Evolutionary conservation across 2,888 invertebrate genomes (phyloP), one percentile per base, ranked within the genome.

Genomic region (Serripes groenlandicus): DNA sequence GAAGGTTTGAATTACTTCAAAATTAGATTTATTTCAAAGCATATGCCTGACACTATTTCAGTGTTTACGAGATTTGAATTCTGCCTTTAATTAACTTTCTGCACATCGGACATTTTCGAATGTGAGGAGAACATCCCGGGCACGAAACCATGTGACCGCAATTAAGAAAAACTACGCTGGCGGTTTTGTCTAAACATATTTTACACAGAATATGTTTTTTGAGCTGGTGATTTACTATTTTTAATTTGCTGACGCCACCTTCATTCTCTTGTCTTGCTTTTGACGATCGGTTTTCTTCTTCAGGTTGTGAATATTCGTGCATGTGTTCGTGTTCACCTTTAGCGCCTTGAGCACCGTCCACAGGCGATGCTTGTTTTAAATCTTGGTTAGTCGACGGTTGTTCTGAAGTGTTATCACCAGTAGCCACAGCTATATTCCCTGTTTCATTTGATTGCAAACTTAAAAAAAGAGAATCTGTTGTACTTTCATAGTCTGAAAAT

Each of bases 61-160:
- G n/a, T n/a, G n/a, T n/a, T n/a, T n/a, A n/a, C n/a, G n/a, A n/a
- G n/a, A n/a, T n/a, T n/a, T 97, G 96, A 78, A 98, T 97, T 77
- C 97, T 97, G 42, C 97, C 97, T 89, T 96, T 96, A 91, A 98
- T 98, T 58, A 96, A 95, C 75, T 96, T 96, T 83, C 98, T 96
- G 94, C 96, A 98, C 92, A 96, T 96, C 54, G 98, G 98, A 92
- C 98, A 98, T 91, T 96, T 97, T 90, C 96, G 95, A 74, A 98
- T 96, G 92, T 97, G 97, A 0, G 97, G 96, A 15, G 97, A 97
- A 95, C 98, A 98, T 93, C 97, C 97, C 75, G 97, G 96, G 93
- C 98, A 98, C 73, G 97, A 97, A 83, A 98, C 97, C 91, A 98
- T 96, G 95, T 98, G 98, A 0, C 98, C 97, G 95, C 98, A 98